Percentiles rank a stretch among this genome's conserved stretches.
Conservation (phyloP, 1,140 invertebrate species). For the Heterodera carotae region DNA sequence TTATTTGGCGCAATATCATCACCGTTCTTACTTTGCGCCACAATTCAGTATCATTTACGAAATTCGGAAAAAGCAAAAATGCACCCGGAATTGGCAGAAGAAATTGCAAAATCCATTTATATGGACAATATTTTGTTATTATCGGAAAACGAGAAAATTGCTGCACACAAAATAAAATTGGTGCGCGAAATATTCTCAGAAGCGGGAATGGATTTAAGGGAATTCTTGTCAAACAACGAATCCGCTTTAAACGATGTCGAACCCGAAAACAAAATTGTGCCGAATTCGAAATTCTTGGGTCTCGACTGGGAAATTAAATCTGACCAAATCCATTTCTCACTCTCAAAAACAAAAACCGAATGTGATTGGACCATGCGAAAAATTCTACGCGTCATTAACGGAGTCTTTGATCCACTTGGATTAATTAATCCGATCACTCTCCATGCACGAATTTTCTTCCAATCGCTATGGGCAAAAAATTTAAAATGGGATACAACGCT, state of each 20-base stretch:
- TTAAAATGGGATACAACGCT: neutral
- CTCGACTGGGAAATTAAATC: neutral
- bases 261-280: conserved; percentile 4
- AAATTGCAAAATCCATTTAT: conserved; percentile 26
- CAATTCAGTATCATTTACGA: conserved; percentile 18
- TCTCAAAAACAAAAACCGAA: neutral
- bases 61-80: neutral
- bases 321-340: conserved; percentile 19
- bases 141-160: neutral
- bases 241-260: conserved; percentile 21
- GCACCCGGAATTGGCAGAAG: neutral
- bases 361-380: conserved; percentile 21
- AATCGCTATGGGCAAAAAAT: conserved; percentile 6
- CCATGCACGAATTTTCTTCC: conserved; percentile 17
- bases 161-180: neutral
- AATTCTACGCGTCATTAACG: neutral
- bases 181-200: conserved; percentile 22
- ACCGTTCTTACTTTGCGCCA: conserved; percentile 2
- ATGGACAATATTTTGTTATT: conserved; percentile 27
- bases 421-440: conserved; percentile 15
- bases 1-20: conserved; percentile 14
- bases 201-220: conserved; percentile 20
- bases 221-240: conserved; percentile 27
- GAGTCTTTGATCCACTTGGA: conserved; percentile 20
- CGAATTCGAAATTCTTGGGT: conserved; percentile 13